phyloP scores from a whole-genome alignment of 2,797 vertebrate species.

The Oreochromis mossambicus region DNA sequence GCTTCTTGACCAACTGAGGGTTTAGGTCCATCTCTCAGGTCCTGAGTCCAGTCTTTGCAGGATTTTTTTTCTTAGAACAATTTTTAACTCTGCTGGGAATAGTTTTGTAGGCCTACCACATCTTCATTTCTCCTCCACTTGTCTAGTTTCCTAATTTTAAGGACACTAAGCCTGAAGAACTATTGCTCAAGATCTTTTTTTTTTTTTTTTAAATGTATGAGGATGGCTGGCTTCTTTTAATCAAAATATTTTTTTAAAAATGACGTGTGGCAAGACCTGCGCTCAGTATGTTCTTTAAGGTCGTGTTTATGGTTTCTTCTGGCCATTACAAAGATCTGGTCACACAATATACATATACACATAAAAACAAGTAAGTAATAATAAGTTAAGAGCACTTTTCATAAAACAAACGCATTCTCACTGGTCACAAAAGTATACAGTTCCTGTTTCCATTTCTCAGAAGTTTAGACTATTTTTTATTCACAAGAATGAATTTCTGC shows the following conservation, averaged over 20 bases:
- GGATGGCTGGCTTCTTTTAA: background rate
- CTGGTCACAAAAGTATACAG: background rate
- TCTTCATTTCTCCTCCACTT: background rate
- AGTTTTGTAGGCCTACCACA: background rate
- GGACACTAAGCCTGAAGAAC: background rate
- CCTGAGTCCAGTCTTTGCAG: background rate
- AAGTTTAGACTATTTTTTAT: background rate
- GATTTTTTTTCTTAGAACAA: background rate
- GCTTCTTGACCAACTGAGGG: background rate
- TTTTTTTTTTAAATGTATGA: background rate
- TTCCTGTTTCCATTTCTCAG: background rate
- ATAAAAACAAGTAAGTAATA: background rate
- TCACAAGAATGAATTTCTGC: background rate
- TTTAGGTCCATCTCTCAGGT: background rate
- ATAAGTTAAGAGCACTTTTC: background rate
- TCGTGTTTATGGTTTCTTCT: background rate
- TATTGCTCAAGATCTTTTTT: background rate
- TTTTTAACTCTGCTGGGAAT: background rate
- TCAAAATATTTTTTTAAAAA: background rate
- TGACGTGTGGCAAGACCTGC: background rate
- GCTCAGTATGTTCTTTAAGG: background rate
- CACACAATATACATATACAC: background rate
- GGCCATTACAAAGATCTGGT: background rate
- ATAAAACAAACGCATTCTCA: background rate
- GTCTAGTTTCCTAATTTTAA: background rate